Evolutionary conservation across 2,113 vertebrate genomes (phyloP).

Genomic region (Paralichthys olivaceus): DNA sequence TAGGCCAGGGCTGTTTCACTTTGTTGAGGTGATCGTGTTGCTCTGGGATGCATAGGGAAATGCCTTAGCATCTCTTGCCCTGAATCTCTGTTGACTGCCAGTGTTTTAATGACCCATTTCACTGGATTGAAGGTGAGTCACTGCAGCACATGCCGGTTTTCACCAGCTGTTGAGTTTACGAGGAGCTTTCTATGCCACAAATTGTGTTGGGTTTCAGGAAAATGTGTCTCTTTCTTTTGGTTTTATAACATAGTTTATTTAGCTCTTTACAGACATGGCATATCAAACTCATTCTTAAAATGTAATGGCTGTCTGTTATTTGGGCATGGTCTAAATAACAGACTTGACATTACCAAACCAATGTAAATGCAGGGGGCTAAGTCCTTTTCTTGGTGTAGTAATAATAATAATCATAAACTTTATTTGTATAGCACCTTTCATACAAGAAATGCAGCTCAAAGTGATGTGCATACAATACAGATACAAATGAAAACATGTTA

Average conservation of each 20-base stretch:
- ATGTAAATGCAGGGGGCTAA: too few relatives aligned
- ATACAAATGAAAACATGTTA: too few relatives aligned
- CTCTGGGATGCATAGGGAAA: constrained; percentile 45
- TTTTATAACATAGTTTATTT: not conserved
- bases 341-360: not conserved
- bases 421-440: too few relatives aligned
- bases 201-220: not conserved
- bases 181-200: not conserved
- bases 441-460: too few relatives aligned
- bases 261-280: not conserved
- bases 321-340: not conserved
- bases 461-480: too few relatives aligned
- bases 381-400: too few relatives aligned
- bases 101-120: constrained; percentile 48
- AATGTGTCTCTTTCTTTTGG: not conserved
- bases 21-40: constrained; percentile 43
- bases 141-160: constrained; percentile 12
- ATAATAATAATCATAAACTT: too few relatives aligned
- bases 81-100: constrained; percentile 39
- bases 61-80: constrained; percentile 21
- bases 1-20: constrained; percentile 23
- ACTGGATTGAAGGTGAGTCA: constrained; percentile 36
- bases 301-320: too few relatives aligned
- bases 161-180: constrained; percentile 36
- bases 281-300: not conserved